Evolutionary conservation across 2,888 invertebrate species (phyloP), one percentile per base, ranked within the genome.

Genomic region (Aethes cnicana): DNA sequence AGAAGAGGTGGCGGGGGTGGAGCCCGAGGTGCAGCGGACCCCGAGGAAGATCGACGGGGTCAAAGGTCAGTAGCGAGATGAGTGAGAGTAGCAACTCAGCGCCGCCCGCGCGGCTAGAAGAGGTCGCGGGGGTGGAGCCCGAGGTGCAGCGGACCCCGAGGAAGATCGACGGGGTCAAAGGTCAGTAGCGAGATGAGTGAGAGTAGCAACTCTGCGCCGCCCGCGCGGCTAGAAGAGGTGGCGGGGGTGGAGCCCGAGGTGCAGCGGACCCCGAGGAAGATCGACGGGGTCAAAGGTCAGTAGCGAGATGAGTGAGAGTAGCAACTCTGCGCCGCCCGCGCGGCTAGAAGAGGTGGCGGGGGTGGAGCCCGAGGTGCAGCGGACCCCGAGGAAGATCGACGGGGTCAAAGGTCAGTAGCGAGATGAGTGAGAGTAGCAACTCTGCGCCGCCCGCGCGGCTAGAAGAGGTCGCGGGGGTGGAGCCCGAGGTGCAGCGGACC

Each of bases 211-310:
- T 77, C 81, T 0, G 85, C 86, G 2, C 81, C 83, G 0, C 82
- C 86, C 0, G 67, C 65, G n/a, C 49, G 84, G 0, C 64, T 84
- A 0, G 85, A 87, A 47, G 84, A 86, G 58, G 78, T 91, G 12
- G 84, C 89, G 0, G 91, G 91, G 0, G 90, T 91, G 0, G 91
- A 91, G 61, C 91, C 91, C 0, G 91, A 91, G 60, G 78, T 91
- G 20, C 90, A 91, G 61, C 71, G 81, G 49, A 89, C 91, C 0
- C 89, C 89, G 0, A 68, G 88, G 50, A 91, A 91, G 69, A 84
- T 90, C 3, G 87, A 89, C 47, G 90, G 90, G 1, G 82, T 91
- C 84, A 0, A 88, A 86, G 47, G 90, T 89, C 56, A 89, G 88
- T 58, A 89, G 89, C 37, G 85, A 83, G 48, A 62, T 87, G 59